Evolutionary conservation across 1,140 invertebrate genomes (phyloP).

Genomic region (Drosophila sechellia): DNA sequence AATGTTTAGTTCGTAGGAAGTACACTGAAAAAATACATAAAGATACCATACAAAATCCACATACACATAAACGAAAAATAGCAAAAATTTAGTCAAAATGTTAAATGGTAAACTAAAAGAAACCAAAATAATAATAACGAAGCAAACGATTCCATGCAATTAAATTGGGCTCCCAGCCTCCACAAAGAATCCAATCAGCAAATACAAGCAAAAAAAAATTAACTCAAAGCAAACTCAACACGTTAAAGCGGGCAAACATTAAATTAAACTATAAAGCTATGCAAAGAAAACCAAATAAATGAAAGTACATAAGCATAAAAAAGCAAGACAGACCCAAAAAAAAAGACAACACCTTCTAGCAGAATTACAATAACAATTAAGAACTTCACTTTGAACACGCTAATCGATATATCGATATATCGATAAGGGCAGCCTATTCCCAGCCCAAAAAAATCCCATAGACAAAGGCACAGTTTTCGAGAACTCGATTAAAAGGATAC

Average conservation of each 20-base stretch:
- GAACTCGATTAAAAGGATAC: slow-evolving; percentile 40
- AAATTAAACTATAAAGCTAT: slow-evolving; percentile 60
- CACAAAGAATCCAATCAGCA: slow-evolving; percentile 25
- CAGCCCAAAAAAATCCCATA: slow-evolving; percentile 54
- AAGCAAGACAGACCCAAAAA: slow-evolving; percentile 34
- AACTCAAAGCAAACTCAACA: slow-evolving; percentile 43
- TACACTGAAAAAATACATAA: slow-evolving; percentile 67
- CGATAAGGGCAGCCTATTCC: slow-evolving; percentile 21
- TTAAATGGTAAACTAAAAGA: slow-evolving; percentile 70
- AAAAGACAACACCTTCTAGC: slow-evolving; percentile 65
- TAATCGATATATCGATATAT: slow-evolving; percentile 21
- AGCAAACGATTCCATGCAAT: slow-evolving; percentile 42
- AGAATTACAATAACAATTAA: slow-evolving; percentile 78
- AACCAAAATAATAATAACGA: slow-evolving; percentile 21
- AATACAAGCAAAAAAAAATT: slow-evolving; percentile 29
- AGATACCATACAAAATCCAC: slow-evolving; percentile 43
- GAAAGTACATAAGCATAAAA: slow-evolving; percentile 40
- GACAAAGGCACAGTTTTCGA: slow-evolving; percentile 45
- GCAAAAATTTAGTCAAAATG: slow-evolving; percentile 79
- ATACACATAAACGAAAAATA: slow-evolving; percentile 62
- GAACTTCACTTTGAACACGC: slow-evolving; percentile 64
- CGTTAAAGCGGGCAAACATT: slow-evolving; percentile 48
- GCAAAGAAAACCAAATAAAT: slow-evolving; percentile 41
- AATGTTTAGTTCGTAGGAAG: slow-evolving; percentile 76
- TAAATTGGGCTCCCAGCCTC: slow-evolving; percentile 33